Evolutionary conservation across 2,888 invertebrate genomes (phyloP), one percentile per base, ranked within the genome.

Genomic region (Melieria crassipennis): DNA sequence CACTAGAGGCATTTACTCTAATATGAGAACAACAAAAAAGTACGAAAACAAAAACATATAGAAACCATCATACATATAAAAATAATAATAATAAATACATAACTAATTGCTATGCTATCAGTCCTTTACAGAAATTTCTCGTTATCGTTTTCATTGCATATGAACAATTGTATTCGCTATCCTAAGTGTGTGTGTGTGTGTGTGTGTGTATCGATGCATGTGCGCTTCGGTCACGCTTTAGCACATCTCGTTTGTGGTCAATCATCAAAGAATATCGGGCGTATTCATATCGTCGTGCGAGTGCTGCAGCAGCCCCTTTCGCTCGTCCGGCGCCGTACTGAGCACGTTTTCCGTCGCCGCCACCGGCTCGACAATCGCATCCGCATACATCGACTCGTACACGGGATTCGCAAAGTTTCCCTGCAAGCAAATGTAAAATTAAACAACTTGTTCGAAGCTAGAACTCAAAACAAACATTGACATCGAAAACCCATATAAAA

Each of bases 321-420:
- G 87, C 80, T 90, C 90, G 76, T 90, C 90, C 13, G 86, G 85
- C 16, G 83, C 87, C 52, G 82, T 84, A 73, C 83, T 84, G 46
- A 80, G 78, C 47, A 82, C 81, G 68, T 80, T 83, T 73, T 85
- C 84, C 5, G 82, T 78, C 66, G 80, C 82, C 46, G 81, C 79
- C 3, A 81, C 80, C 50, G 72, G 78, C 50, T 81, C 79, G 65
- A 82, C 83, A 68, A 85, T 84, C 50, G 82, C 87, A 69, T 86
- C 86, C 16, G 89, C 89, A 86, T 93, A 94, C 89, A 94, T 91
- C 65, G 93, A 93, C 81, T 95, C 95, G 87, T 95, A 95, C 61
- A 95, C 93, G 0, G 95, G 95, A 87, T 95, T 95, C 30, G 93
- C 93, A 88, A 94, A 95, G 87, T 94, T 94, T 46, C 92, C 92